These are phyloP conservation scores for Plumapathes pennacea DNA, from an alignment of 92 coral and sea anemone genomes.

Conservation along the genomic window DNA sequence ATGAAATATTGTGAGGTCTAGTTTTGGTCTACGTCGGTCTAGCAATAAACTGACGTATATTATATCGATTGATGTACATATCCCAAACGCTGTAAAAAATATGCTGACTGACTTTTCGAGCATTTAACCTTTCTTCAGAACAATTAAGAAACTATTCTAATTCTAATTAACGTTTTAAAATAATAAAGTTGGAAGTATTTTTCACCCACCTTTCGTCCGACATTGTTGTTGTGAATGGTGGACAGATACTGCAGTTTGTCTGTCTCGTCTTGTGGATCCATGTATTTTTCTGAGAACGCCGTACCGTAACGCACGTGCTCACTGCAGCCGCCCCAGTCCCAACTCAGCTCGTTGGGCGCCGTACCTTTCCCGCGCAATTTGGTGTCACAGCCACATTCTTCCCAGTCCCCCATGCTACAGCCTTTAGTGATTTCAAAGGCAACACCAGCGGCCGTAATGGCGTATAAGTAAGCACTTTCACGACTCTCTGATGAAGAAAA, in stretches of 20 bases:
- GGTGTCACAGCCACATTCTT: constrained; percentile 74
- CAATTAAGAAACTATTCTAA: no score
- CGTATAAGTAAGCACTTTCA: constrained; percentile 82
- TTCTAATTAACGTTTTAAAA: no score
- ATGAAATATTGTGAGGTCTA: no score
- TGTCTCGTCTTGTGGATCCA: constrained; percentile 64
- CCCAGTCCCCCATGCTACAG: constrained; percentile 65
- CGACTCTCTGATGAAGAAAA: constrained; percentile 40
- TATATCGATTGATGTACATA: no score
- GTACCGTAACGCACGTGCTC: constrained; percentile 61
- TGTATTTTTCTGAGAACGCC: constrained; percentile 50
- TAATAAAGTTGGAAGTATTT: no score
- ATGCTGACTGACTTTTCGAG: no score
- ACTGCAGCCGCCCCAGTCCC: constrained; percentile 94
- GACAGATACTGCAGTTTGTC: constrained; percentile 27
- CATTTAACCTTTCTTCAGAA: no score
- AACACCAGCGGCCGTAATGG: constrained; percentile 83
- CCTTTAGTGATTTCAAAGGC: constrained; percentile 70
- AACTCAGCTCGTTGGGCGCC: constrained; percentile 29
- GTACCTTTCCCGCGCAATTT: constrained; percentile 40
- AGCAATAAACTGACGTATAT: no score
- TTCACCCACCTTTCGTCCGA: constrained; percentile 77
- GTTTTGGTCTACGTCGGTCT: no score
- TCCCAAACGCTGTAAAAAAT: no score
- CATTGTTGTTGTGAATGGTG: constrained; percentile 72